phyloP scores from a whole-genome alignment of 2,888 invertebrate species.

The Odontothrips loti region DNA sequence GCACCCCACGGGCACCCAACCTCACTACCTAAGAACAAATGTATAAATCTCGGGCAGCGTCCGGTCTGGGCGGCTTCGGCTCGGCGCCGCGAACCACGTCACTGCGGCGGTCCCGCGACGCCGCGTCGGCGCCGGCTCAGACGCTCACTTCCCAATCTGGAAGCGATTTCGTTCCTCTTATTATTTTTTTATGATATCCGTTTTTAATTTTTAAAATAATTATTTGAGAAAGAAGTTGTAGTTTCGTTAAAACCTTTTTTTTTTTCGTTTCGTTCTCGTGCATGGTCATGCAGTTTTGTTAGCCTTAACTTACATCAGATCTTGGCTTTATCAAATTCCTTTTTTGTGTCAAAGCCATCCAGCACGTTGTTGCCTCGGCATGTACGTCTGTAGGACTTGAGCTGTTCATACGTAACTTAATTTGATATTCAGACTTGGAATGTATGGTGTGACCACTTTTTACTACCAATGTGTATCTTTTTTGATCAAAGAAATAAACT shows the following conservation, averaged over 20 bases:
- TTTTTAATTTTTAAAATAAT: conserved; percentile 7
- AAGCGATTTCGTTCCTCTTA: conserved; percentile 16
- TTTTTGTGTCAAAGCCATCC: not conserved
- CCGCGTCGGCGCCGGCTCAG: not conserved
- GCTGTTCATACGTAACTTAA: not conserved
- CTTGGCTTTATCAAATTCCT: not conserved
- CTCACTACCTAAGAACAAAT: too few species aligned
- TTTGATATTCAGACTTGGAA: not conserved
- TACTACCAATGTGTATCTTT: conserved; percentile 36
- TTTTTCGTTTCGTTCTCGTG: not conserved
- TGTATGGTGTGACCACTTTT: conserved; percentile 22
- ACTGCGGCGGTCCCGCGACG: not conserved
- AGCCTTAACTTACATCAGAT: not conserved
- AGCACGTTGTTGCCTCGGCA: not conserved
- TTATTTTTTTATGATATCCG: conserved; percentile 15
- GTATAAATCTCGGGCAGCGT: too few species aligned
- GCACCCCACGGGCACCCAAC: too few species aligned
- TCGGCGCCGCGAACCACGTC: too few species aligned
- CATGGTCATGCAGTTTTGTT: conserved; percentile 12
- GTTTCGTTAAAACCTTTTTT: not conserved
- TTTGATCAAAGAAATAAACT: conserved; percentile 28
- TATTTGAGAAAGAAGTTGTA: not conserved
- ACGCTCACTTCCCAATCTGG: not conserved
- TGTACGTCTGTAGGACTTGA: conserved; percentile 14
- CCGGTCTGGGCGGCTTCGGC: too few species aligned